Percentiles rank a stretch among this genome's conserved stretches.
Evolutionary conservation across 1,140 invertebrate genomes (phyloP).

Genomic region (Drosophila baimaii): DNA sequence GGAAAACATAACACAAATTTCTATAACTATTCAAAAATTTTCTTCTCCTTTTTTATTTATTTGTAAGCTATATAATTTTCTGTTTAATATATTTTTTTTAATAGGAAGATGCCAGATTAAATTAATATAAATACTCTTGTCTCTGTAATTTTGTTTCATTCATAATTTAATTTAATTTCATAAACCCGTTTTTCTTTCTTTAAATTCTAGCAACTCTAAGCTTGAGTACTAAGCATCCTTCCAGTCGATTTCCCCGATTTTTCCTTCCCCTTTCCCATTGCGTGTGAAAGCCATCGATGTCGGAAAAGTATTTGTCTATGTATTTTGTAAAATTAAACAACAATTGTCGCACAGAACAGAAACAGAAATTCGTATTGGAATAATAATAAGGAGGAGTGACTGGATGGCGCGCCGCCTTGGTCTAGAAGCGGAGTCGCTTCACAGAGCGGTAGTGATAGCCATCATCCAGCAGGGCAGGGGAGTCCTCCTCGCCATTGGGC

Average conservation of each 20-base stretch:
- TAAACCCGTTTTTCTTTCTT: too few relatives aligned
- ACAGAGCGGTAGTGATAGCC: conserved; percentile 75
- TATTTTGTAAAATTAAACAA: conserved; percentile 71
- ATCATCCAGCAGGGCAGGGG: conserved; percentile 67
- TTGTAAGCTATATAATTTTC: too few relatives aligned
- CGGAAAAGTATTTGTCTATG: conserved; percentile 43
- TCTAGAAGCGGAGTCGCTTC: conserved; percentile 58
- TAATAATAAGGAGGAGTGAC: conserved; percentile 10
- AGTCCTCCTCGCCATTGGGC: conserved; percentile 61
- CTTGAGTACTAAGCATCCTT: neutral
- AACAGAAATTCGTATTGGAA: conserved; percentile 55
- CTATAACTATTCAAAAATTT: neutral
- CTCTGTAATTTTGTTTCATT: too few relatives aligned
- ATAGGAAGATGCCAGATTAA: neutral
- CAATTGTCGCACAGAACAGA: conserved; percentile 62
- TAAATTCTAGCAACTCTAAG: too few relatives aligned
- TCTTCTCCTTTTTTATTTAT: neutral
- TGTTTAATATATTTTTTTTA: neutral
- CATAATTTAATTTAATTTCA: too few relatives aligned
- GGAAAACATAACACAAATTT: neutral
- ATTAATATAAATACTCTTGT: too few relatives aligned
- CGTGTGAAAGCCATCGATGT: conserved; percentile 23
- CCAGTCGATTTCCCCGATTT: neutral
- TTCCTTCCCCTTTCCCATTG: neutral
- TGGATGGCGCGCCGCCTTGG: neutral